These are phyloP conservation scores for Drosophila tani DNA, from an alignment of 1,140 invertebrate genomes.

Conservation along the genomic window DNA sequence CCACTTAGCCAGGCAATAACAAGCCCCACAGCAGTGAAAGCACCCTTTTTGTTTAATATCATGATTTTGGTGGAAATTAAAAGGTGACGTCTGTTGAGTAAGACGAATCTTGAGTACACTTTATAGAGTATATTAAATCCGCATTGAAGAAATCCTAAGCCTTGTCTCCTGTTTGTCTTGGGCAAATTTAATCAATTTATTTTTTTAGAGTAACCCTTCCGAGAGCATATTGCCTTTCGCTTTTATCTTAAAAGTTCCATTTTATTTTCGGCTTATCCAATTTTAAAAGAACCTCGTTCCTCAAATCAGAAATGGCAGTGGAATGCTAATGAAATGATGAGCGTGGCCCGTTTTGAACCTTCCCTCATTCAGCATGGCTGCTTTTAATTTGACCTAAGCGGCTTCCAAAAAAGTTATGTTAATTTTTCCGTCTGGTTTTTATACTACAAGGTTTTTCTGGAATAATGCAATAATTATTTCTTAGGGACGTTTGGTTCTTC, in stretches of 20 bases:
- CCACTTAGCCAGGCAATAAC: conserved; percentile 14
- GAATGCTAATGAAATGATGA: conserved; percentile 45
- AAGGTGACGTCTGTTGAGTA: not conserved
- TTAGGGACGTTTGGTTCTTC: conserved; percentile 32
- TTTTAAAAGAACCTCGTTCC: conserved; percentile 29
- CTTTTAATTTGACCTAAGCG: conserved; percentile 58
- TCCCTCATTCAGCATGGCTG: conserved; percentile 30
- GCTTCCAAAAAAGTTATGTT: conserved; percentile 52
- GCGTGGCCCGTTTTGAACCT: conserved; percentile 5
- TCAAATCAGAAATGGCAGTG: conserved; percentile 33
- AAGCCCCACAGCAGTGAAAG: not conserved
- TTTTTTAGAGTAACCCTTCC: not conserved
- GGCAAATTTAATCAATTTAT: not conserved
- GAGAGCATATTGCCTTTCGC: not conserved
- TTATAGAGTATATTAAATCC: not conserved
- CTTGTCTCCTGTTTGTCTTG: not conserved
- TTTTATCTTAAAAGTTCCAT: not conserved
- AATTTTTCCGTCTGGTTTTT: conserved; percentile 27
- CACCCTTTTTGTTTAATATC: conserved; percentile 13
- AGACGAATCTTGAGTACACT: not conserved
- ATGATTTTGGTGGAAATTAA: conserved; percentile 6
- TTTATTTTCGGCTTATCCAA: conserved; percentile 5
- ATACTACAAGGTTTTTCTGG: conserved; percentile 6
- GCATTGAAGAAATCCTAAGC: no score
- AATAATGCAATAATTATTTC: conserved; percentile 48